Evolutionary conservation across 2,113 vertebrate species (phyloP).

Genomic region (Neolamprologus variostigma): DNA sequence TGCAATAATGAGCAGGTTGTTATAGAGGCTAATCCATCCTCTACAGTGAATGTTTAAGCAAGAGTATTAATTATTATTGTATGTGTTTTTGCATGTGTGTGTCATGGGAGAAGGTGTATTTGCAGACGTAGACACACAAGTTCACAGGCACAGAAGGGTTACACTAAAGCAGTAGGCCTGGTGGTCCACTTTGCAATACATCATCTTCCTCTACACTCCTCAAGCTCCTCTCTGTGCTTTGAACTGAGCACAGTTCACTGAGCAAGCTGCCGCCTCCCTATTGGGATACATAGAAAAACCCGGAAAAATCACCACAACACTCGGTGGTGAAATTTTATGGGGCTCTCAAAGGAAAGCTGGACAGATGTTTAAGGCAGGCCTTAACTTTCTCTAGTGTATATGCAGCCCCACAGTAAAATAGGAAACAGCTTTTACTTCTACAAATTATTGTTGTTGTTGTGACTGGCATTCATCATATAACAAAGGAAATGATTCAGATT

Average conservation of each 20-base stretch:
- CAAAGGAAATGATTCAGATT: neutral
- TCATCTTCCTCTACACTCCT: constrained; percentile 56
- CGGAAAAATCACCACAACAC: constrained; percentile 55
- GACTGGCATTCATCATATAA: constrained; percentile 14
- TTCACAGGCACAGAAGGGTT: neutral
- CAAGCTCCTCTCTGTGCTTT: constrained; percentile 60
- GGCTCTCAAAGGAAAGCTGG: constrained; percentile 58
- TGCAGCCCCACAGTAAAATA: neutral
- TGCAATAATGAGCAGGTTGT: constrained; percentile 10
- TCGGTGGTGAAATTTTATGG: constrained; percentile 60
- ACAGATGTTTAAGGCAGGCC: constrained; percentile 58
- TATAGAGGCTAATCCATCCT: neutral
- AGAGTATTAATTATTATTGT: constrained; percentile 13
- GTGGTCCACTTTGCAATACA: constrained; percentile 65
- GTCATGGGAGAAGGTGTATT: neutral
- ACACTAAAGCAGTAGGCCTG: constrained; percentile 51
- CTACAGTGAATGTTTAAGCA: neutral
- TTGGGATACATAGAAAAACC: constrained; percentile 49
- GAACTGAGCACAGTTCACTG: constrained; percentile 66
- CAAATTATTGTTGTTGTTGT: neutral
- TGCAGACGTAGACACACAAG: neutral
- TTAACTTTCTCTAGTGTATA: neutral
- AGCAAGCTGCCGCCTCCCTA: constrained; percentile 56
- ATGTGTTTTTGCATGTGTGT: neutral
- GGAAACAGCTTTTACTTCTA: neutral